Evolutionary conservation across 2,113 vertebrate genomes (phyloP).

Genomic region (Nansenia antarctica): DNA sequence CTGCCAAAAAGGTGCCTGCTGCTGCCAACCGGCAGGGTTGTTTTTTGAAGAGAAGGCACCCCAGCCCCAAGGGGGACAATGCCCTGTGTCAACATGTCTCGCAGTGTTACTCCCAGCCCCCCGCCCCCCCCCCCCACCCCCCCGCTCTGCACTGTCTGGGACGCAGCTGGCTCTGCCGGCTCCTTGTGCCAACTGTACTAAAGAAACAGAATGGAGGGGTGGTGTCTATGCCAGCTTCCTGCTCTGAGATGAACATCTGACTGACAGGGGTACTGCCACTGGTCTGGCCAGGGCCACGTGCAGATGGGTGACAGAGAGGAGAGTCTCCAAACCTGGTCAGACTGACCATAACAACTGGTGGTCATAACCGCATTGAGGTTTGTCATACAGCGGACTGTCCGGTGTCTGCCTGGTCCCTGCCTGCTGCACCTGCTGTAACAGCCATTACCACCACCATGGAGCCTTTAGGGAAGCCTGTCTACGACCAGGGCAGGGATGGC

Average conservation of each 20-base stretch:
- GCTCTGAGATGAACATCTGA: slow-evolving; percentile 34
- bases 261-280: slow-evolving; percentile 10
- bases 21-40: slow-evolving; percentile 48
- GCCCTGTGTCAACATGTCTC: slow-evolving; percentile 57
- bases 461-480: slow-evolving; percentile 7
- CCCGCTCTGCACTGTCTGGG: slow-evolving; percentile 13
- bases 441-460: neutral
- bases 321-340: neutral
- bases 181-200: slow-evolving; percentile 35
- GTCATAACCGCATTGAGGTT: too few relatives aligned
- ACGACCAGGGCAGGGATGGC: neutral
- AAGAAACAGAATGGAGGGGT: slow-evolving; percentile 34
- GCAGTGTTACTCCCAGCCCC: too few relatives aligned
- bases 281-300: neutral
- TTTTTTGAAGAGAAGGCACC: slow-evolving; percentile 44
- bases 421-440: slow-evolving; percentile 40
- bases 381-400: too few relatives aligned
- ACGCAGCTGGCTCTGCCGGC: slow-evolving; percentile 14
- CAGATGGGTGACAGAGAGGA: neutral
- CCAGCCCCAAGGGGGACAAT: slow-evolving; percentile 35
- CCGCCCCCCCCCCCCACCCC: neutral
- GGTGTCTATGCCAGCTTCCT: slow-evolving; percentile 44
- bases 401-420: neutral
- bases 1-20: slow-evolving; percentile 51
- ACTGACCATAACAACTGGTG: too few relatives aligned